phyloP scores from a whole-genome alignment of 2,113 vertebrate genomes.

The Quiscalus mexicanus region DNA sequence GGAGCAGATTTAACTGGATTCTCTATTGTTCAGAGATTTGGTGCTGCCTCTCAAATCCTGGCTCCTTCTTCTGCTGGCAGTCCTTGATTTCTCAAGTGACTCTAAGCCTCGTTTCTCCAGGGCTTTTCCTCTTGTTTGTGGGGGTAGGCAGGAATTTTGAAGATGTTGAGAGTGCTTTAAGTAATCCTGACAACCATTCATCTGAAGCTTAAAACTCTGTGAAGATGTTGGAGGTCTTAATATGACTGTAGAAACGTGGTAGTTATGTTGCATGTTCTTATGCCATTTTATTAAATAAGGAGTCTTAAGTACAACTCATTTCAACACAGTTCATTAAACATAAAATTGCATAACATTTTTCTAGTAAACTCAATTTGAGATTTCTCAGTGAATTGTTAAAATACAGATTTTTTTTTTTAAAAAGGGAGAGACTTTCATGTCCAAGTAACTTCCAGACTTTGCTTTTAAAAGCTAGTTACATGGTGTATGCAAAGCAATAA shows the following conservation, averaged over 20 bases:
- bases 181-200: background rate
- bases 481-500: background rate
- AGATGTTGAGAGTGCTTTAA: background rate
- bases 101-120: conserved; percentile 8
- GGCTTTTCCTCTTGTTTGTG: background rate
- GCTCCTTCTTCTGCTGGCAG: background rate
- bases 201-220: background rate
- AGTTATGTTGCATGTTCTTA: background rate
- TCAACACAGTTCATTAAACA: background rate
- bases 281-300: background rate
- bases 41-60: conserved; percentile 13
- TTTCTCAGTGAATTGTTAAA: conserved; percentile 1
- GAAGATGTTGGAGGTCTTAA: background rate
- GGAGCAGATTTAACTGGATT: conserved; percentile 19
- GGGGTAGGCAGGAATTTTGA: background rate
- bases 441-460: background rate
- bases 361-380: background rate
- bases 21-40: background rate
- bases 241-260: background rate
- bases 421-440: background rate
- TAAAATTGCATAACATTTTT: background rate
- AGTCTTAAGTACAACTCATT: background rate
- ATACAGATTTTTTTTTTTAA: background rate
- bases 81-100: background rate
- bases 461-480: background rate